phyloP scores from a whole-genome alignment of 2,797 vertebrate species.

The Rhinogobio ventralis region DNA sequence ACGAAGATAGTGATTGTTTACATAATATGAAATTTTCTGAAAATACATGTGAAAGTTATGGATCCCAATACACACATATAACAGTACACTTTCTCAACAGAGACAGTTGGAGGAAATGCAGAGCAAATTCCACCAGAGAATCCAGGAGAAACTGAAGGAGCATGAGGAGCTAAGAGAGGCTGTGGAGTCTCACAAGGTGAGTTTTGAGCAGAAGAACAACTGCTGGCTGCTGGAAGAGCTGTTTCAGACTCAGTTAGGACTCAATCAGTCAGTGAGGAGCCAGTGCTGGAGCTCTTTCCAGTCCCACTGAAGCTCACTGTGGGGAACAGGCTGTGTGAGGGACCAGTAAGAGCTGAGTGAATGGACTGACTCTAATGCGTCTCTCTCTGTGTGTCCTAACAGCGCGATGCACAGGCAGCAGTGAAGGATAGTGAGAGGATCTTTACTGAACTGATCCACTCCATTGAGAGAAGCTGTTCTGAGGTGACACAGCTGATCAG shows the following conservation, averaged over 20 bases:
- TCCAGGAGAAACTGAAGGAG: neutral
- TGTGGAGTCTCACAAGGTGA: too few species aligned
- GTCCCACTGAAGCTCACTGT: too few species aligned
- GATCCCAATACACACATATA: neutral
- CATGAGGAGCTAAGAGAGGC: neutral
- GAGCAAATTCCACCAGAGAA: neutral
- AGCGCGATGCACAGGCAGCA: constrained; percentile 1
- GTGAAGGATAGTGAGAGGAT: constrained; percentile 15
- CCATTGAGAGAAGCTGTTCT: constrained; percentile 1
- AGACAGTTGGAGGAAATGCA: neutral
- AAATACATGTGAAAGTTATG: neutral
- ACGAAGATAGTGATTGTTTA: neutral
- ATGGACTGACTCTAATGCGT: neutral
- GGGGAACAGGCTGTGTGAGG: too few species aligned
- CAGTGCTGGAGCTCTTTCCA: too few species aligned
- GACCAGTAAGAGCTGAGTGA: too few species aligned
- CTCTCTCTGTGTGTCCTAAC: neutral
- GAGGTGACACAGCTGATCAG: constrained; percentile 21
- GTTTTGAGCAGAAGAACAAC: too few species aligned
- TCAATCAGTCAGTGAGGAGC: too few species aligned
- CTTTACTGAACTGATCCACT: neutral
- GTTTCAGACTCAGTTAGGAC: too few species aligned
- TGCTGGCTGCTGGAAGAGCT: too few species aligned
- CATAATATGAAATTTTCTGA: neutral
- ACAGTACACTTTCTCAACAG: neutral